Conservation (phyloP, 2,888 invertebrate genomes). For the Matsumyia berberina region DNA sequence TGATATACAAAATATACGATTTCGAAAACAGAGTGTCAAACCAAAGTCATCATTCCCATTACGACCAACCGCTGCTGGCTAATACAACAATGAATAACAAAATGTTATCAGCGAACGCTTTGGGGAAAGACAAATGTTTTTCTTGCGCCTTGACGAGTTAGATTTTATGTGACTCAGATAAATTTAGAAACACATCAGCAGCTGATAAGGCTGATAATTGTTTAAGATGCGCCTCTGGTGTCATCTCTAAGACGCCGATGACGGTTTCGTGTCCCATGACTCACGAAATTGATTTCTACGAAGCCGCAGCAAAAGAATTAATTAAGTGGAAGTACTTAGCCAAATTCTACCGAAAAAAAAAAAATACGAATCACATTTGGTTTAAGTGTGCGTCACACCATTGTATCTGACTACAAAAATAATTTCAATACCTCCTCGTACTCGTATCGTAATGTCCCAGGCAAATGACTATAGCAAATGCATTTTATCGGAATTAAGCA, state of each 20-base stretch:
- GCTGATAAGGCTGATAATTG: slow-evolving; percentile 50
- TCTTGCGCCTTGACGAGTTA: slow-evolving; percentile 35
- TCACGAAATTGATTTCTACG: slow-evolving; percentile 22
- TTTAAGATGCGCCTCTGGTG: slow-evolving; percentile 41
- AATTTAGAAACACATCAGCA: slow-evolving; percentile 42
- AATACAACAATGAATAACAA: slow-evolving; percentile 38
- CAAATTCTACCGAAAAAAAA: background rate
- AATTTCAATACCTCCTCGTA: slow-evolving; percentile 9
- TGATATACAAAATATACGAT: background rate
- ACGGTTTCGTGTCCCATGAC: slow-evolving; percentile 12
- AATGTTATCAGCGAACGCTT: slow-evolving; percentile 44
- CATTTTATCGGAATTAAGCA: slow-evolving; percentile 56
- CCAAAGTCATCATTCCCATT: background rate
- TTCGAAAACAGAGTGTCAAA: background rate
- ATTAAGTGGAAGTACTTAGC: slow-evolving; percentile 15
- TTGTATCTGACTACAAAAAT: slow-evolving; percentile 11
- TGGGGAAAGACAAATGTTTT: slow-evolving; percentile 36
- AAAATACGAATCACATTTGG: background rate
- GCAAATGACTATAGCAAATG: slow-evolving; percentile 51
- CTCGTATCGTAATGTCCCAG: slow-evolving; percentile 18
- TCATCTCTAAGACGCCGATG: slow-evolving; percentile 3
- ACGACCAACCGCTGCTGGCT: background rate
- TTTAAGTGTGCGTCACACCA: slow-evolving; percentile 24
- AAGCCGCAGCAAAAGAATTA: slow-evolving; percentile 32
- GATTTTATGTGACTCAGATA: slow-evolving; percentile 43